Conservation (phyloP, 2,797 vertebrate genomes). For the Pipistrellus nathusii region DNA sequence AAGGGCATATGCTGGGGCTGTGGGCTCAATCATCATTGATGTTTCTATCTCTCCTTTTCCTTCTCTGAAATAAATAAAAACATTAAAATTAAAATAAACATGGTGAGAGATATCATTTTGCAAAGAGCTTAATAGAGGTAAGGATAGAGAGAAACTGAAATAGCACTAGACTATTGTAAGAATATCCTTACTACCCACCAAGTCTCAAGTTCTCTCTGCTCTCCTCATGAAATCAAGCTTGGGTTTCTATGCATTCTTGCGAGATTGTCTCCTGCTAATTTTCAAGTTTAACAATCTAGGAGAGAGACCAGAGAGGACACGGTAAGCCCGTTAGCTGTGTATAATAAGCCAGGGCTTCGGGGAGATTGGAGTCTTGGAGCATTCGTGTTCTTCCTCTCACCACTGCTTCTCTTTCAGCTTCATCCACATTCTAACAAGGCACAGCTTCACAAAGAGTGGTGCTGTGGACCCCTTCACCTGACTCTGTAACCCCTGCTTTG, state of each 20-base stretch:
- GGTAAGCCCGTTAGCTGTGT: background rate
- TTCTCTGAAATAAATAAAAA: too few species aligned
- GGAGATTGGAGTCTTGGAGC: background rate
- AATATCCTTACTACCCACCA: background rate
- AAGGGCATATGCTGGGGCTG: too few species aligned
- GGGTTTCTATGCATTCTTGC: background rate
- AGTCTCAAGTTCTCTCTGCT: background rate
- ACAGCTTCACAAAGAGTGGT: background rate
- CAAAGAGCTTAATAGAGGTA: background rate
- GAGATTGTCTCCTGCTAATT: slow-evolving; percentile 15
- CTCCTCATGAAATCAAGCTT: background rate
- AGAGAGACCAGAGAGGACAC: background rate
- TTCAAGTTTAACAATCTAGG: background rate
- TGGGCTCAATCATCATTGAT: too few species aligned
- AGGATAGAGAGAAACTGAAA: slow-evolving; percentile 11
- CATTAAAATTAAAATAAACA: background rate
- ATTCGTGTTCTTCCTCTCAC: background rate
- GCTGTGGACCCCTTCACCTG: background rate
- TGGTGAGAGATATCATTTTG: background rate
- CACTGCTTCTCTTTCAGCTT: background rate
- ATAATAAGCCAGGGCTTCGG: background rate
- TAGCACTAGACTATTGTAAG: background rate
- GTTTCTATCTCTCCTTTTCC: too few species aligned
- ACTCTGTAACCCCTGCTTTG: background rate
- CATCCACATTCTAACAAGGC: background rate